phyloP scores from a whole-genome alignment of 2,113 vertebrate genomes.

The Lophius piscatorius region DNA sequence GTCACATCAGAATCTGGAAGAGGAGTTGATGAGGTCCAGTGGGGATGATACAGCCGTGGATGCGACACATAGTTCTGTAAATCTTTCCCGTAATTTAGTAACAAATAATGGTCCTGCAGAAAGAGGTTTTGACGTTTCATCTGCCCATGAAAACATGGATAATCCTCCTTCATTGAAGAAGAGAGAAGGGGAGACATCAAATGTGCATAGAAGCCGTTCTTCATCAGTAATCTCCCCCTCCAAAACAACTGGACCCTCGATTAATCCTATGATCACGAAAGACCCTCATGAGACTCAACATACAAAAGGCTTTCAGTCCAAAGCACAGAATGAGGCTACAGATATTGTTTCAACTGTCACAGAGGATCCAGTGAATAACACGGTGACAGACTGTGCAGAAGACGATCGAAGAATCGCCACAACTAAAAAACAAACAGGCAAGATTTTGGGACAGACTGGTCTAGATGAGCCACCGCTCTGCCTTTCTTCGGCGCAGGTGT shows the following conservation, averaged over 20 bases:
- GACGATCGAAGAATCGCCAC: conserved; percentile 19
- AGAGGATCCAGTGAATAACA: conserved; percentile 4
- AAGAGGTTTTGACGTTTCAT: not conserved
- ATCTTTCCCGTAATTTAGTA: no score
- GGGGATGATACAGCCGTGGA: no score
- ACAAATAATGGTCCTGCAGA: conserved; percentile 10
- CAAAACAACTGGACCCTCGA: conserved; percentile 11
- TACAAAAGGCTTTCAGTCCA: not conserved
- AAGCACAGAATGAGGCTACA: conserved; percentile 3
- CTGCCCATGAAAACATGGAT: not conserved
- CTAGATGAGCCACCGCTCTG: conserved; percentile 4
- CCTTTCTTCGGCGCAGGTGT: conserved; percentile 3
- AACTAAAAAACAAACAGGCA: conserved; percentile 28
- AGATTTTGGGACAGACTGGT: conserved; percentile 10
- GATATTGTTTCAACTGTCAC: not conserved
- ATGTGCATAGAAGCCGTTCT: not conserved
- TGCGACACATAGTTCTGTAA: no score
- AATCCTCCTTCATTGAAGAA: conserved; percentile 12
- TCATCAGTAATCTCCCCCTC: conserved; percentile 53
- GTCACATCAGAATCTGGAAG: no score
- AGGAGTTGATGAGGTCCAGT: no score
- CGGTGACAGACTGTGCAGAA: conserved; percentile 9
- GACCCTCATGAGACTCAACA: not conserved
- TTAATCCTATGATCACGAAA: conserved; percentile 2
- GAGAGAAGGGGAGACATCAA: not conserved